Evolutionary conservation across 2,797 vertebrate genomes (phyloP).

Genomic region (Danio tinwini): DNA sequence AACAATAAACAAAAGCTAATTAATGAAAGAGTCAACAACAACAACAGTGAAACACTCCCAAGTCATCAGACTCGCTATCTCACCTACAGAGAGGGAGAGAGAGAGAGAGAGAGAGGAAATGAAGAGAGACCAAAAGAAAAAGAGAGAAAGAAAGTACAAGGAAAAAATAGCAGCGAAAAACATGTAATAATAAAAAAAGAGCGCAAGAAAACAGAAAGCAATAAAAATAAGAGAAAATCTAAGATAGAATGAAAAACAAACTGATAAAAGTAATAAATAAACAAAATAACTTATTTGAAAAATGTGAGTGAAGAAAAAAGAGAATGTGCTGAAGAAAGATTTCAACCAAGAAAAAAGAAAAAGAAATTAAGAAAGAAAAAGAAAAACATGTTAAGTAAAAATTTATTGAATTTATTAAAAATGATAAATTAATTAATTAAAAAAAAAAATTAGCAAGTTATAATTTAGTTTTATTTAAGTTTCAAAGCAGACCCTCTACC

Average conservation of each 20-base stretch:
- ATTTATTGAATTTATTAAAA: too few species aligned
- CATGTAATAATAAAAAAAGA: neutral
- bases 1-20: conserved; percentile 70
- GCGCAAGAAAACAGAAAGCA: neutral
- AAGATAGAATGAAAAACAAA: neutral
- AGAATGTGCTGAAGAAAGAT: too few species aligned
- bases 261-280: too few species aligned
- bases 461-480: too few species aligned
- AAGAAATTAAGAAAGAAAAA: too few species aligned
- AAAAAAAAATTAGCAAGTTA: too few species aligned
- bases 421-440: too few species aligned
- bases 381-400: too few species aligned
- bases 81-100: conserved; percentile 59
- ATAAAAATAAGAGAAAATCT: neutral
- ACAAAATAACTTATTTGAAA: too few species aligned
- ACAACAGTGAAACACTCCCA: conserved; percentile 61
- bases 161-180: neutral
- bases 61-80: conserved; percentile 71
- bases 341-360: too few species aligned
- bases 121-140: neutral
- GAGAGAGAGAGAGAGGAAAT: neutral
- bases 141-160: neutral
- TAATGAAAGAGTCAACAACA: conserved; percentile 66
- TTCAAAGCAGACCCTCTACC: too few species aligned
- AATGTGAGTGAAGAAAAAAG: too few species aligned